Conservation (phyloP, 1,140 invertebrate species). For the Brachionus angularis region DNA sequence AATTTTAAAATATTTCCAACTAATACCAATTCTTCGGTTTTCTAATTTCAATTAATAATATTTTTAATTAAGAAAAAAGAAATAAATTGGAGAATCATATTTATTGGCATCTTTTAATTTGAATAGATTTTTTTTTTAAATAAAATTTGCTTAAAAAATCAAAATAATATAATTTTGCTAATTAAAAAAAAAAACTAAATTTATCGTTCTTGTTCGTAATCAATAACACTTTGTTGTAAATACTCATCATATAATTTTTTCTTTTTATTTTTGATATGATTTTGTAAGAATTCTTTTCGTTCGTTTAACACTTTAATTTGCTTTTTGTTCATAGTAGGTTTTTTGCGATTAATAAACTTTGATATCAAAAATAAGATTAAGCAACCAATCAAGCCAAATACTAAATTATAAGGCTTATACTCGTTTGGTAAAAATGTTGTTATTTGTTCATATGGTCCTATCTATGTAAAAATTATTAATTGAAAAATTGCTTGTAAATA, state of each 20-base stretch:
- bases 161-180: too few species aligned
- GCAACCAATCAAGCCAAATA: background rate
- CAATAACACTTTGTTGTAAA: constrained; percentile 61
- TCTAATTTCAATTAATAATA: too few species aligned
- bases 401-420: constrained; percentile 44
- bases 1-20: too few species aligned
- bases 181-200: too few species aligned
- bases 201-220: constrained; percentile 54
- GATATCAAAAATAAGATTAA: constrained; percentile 15
- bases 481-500: background rate
- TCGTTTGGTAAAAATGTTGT: constrained; percentile 30
- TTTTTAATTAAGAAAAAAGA: too few species aligned
- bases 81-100: too few species aligned
- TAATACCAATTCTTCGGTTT: too few species aligned
- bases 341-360: constrained; percentile 47
- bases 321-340: constrained; percentile 58
- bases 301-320: constrained; percentile 58
- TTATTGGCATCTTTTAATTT: too few species aligned
- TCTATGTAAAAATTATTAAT: background rate
- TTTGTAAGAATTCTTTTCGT: constrained; percentile 59
- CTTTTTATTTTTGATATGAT: constrained; percentile 60
- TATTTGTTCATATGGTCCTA: constrained; percentile 30
- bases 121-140: too few species aligned
- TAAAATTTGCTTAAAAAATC: too few species aligned
- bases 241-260: constrained; percentile 61